Base-by-base conservation (phyloP, 1,140 invertebrate species). In the Listronotus bonariensis region DNA sequence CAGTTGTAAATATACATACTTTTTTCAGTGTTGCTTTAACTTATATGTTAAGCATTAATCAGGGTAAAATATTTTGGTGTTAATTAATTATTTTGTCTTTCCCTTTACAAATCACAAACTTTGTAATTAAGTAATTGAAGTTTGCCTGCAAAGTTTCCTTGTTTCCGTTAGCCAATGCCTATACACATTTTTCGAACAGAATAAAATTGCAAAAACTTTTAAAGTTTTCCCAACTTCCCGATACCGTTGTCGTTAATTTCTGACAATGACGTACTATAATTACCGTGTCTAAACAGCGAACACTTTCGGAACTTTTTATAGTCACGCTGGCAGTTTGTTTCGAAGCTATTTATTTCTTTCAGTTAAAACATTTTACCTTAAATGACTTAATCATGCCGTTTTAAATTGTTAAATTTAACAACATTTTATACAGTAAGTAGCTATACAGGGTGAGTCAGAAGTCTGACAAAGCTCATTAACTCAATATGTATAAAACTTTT, bases 241-340 rank as follows among this genome's bases (percentile, higher is more conserved):
- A 65, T 65, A 59, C 36, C 46, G 56, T 65, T 56, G 56, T 67
- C 68, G 68, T 70, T 70, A 70, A 67, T 66, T 67, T 60, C 63
- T 62, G 68, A 70, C 68, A 70, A 66, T 67, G 68, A 70, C 68
- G 60, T 58, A 67, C 68, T 62, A 62, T 70, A 67, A 70, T 70
- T 70, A 62, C 68, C 60, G 53, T 67, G 58, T 67, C 68, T 65
- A 65, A 65, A 54, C 51, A 57, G 62, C 31, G 42, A 65, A 65
- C 60, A 65, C 53, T 57, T 46, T 38, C 9, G 15, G 46, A 58
- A 41, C 26, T 64, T 65, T 57, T 64, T 54, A 45, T 36, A 64
- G 61, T 31, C 26, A 56, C 45, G 41, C 11, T 53, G 45, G 48
- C 51, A 64, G 31, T 65, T 65, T 65, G 45, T 56, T 65, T 56